Conservation (phyloP, 2,888 invertebrate species). For the Aquatica leii region DNA sequence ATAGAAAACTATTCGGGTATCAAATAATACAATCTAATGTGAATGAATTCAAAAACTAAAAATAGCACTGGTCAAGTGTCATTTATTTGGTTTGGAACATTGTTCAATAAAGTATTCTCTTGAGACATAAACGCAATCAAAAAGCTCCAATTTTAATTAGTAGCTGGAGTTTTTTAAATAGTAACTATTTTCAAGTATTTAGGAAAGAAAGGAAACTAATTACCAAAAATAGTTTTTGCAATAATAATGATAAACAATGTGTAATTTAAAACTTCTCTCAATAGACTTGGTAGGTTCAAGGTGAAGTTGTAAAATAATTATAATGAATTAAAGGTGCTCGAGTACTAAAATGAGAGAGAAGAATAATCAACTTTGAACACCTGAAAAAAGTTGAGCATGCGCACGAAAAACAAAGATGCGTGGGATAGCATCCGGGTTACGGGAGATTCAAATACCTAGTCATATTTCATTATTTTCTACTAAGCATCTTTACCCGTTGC, state of each 20-base stretch:
- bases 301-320: slow-evolving; percentile 30
- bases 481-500: background rate
- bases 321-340: slow-evolving; percentile 31
- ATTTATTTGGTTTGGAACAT: no score
- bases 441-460: slow-evolving; percentile 10
- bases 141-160: no score
- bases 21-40: no score
- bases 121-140: no score
- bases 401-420: slow-evolving; percentile 20
- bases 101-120: no score
- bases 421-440: slow-evolving; percentile 29
- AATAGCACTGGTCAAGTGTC: no score
- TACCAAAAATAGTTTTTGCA: no score
- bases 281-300: slow-evolving; percentile 32
- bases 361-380: slow-evolving; percentile 19
- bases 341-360: slow-evolving; percentile 15
- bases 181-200: no score
- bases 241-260: slow-evolving; percentile 15
- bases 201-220: no score
- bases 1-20: no score
- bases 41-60: no score
- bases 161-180: no score
- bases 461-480: background rate
- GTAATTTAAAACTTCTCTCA: slow-evolving; percentile 26
- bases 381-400: slow-evolving; percentile 27